phyloP scores from a whole-genome alignment of 30 jellyfish, hydroid and myxozoan species.

The Aurelia sp. region DNA sequence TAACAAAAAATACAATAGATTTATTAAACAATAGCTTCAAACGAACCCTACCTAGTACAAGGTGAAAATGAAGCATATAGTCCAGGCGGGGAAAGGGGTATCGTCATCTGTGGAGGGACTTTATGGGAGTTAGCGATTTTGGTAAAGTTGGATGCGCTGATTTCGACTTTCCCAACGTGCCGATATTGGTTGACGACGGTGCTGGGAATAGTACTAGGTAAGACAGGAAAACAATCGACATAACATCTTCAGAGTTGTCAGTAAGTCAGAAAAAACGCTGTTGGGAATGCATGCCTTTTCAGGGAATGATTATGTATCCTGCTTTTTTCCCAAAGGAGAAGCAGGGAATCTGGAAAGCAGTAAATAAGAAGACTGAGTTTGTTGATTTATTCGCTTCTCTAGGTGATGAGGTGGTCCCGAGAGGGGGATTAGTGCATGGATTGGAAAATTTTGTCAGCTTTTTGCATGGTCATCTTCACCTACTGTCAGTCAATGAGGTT shows the following conservation, averaged over 20 bases:
- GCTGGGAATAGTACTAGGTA: too few relatives aligned
- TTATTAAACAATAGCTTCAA: too few relatives aligned
- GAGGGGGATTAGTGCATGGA: not conserved
- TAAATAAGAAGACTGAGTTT: slow-evolving; percentile 11
- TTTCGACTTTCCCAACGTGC: slow-evolving; percentile 3
- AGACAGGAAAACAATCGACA: slow-evolving; percentile 20
- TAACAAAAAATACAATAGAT: too few relatives aligned
- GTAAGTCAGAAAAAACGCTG: slow-evolving; percentile 13
- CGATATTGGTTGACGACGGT: slow-evolving; percentile 29
- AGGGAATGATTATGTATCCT: slow-evolving; percentile 45
- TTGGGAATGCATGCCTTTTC: slow-evolving; percentile 62
- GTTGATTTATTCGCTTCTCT: slow-evolving; percentile 15
- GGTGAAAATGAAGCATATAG: too few relatives aligned
- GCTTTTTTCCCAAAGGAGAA: slow-evolving; percentile 36
- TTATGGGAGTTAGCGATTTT: slow-evolving; percentile 22
- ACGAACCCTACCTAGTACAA: too few relatives aligned
- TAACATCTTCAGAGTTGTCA: slow-evolving; percentile 29
- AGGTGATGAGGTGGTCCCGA: not conserved
- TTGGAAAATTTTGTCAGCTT: slow-evolving; percentile 43
- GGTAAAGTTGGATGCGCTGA: slow-evolving; percentile 66
- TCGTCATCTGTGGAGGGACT: slow-evolving; percentile 57
- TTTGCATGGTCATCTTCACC: slow-evolving; percentile 13
- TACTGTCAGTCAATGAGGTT: slow-evolving; percentile 22
- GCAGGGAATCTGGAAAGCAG: slow-evolving; percentile 15
- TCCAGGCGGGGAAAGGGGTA: slow-evolving; percentile 61